Evolutionary conservation across 2,888 invertebrate species (phyloP).

Genomic region (Gasteruption jaculator): DNA sequence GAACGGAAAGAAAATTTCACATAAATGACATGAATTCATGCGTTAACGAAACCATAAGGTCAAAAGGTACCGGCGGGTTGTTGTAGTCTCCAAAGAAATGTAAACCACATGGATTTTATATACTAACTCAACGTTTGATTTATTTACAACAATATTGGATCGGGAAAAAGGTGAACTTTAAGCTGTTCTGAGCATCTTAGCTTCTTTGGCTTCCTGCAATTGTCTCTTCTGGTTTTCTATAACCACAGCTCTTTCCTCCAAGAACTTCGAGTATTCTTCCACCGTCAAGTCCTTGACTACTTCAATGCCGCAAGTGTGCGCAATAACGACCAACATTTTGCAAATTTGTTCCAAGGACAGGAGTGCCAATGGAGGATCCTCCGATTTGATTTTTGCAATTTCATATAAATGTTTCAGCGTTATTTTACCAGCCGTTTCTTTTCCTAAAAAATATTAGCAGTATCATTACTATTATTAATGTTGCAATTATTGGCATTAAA

Average conservation of each 20-base stretch:
- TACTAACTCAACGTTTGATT: too few species aligned
- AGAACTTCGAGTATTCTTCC: slow-evolving; percentile 76
- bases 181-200: slow-evolving; percentile 83
- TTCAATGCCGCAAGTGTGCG: slow-evolving; percentile 80
- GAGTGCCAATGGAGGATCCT: slow-evolving; percentile 72
- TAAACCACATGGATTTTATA: too few species aligned
- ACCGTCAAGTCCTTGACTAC: slow-evolving; percentile 73
- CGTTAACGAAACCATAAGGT: too few species aligned
- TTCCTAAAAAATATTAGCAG: too few species aligned
- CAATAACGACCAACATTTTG: slow-evolving; percentile 70
- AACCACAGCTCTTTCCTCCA: slow-evolving; percentile 67
- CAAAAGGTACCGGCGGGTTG: too few species aligned
- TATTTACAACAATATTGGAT: too few species aligned
- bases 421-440: slow-evolving; percentile 81
- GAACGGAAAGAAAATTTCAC: too few species aligned
- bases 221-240: slow-evolving; percentile 72
- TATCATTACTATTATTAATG: too few species aligned
- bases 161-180: too few species aligned
- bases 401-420: slow-evolving; percentile 95
- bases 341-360: slow-evolving; percentile 70
- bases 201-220: slow-evolving; percentile 79
- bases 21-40: too few species aligned
- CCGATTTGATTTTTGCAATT: slow-evolving; percentile 93
- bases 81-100: too few species aligned
- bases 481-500: too few species aligned